Base-by-base conservation (phyloP, 2,888 invertebrate species). In the Leistus spinibarbis region DNA sequence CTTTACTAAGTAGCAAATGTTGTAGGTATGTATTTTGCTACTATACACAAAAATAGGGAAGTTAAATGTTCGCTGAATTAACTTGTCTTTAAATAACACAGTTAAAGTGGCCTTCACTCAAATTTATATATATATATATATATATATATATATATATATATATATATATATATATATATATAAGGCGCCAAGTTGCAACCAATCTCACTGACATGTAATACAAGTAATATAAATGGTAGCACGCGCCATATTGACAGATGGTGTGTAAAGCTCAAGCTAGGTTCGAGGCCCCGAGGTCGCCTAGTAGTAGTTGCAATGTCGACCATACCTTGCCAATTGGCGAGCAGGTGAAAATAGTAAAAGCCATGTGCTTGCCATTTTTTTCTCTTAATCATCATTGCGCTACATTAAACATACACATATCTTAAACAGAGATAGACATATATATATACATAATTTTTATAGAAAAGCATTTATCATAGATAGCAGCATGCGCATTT, bases 91-190 rank as follows among this genome's bases (percentile, higher is more conserved):
- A 76, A 27, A 54, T 62, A 27, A 65, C 64, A 76, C 54, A 65
- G 76, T 76, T 76, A 76, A 53, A 76, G 76, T 76, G 40, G 62
- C 57, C 56, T 76, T 75, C 63, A 76, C 57, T 57, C 63, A 76
- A 53, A 76, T 76, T 57, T 76, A 76, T 76, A 76, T 76, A 76
- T 76, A 76, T 76, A 76, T 76, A 76, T 76, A 76, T 76, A 76
- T 76, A 76, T 76, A 76, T 76, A 76, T 76, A 76, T 76, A 76
- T 76, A 76, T 76, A 76, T 77, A 76, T 76, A 76, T 76, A 64
- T 76, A 76, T 76, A 76, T 76, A 76, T 76, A 76, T 66, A 69
- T 60, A 60, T 60, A 69, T 60, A 4, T 4, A 7, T 23, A 53
- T 57, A 10, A 57, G 17, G 57, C 57, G 57, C 16, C 5, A 16